Percentiles rank a stretch among this genome's conserved stretches.
Conservation (phyloP, 2,113 vertebrate species). For the Forbesichthys papilliferus region DNA sequence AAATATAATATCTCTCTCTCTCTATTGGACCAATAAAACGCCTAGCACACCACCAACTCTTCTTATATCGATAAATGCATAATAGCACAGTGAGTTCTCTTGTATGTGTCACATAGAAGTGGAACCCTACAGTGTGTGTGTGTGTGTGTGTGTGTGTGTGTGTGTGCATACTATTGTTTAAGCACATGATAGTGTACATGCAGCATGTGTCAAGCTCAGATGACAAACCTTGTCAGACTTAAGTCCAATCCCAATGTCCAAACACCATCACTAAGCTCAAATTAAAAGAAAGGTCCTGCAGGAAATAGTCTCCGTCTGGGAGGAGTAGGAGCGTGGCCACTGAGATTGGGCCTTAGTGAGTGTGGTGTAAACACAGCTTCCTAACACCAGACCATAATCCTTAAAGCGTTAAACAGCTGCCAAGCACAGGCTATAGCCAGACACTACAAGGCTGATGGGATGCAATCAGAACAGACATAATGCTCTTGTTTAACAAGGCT, state of each 20-base stretch:
- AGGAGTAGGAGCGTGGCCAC: too few relatives aligned
- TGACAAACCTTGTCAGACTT: slow-evolving; percentile 23
- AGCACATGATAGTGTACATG: slow-evolving; percentile 5
- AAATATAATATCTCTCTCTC: background rate
- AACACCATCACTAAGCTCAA: too few relatives aligned
- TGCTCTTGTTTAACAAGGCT: slow-evolving; percentile 57
- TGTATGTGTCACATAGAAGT: too few relatives aligned
- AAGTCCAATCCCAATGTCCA: background rate
- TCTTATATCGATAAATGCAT: background rate
- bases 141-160: background rate
- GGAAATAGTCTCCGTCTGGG: too few relatives aligned
- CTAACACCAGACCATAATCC: slow-evolving; percentile 67
- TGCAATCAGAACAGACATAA: slow-evolving; percentile 62
- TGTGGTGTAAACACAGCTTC: slow-evolving; percentile 65
- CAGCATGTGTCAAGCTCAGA: slow-evolving; percentile 59
- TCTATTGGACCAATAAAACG: background rate
- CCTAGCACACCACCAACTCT: too few relatives aligned
- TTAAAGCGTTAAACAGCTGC: slow-evolving; percentile 67
- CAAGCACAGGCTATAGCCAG: slow-evolving; percentile 34
- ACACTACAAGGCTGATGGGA: slow-evolving; percentile 46
- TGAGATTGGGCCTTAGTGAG: background rate
- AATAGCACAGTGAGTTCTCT: background rate
- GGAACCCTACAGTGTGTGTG: background rate
- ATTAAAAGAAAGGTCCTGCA: too few relatives aligned
- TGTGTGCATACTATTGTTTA: slow-evolving; percentile 6